Percentiles rank a stretch among this genome's conserved stretches.
These are phyloP conservation scores for Eugnorisma glareosa DNA, from an alignment of 2,888 invertebrate genomes.

Conservation along the genomic window DNA sequence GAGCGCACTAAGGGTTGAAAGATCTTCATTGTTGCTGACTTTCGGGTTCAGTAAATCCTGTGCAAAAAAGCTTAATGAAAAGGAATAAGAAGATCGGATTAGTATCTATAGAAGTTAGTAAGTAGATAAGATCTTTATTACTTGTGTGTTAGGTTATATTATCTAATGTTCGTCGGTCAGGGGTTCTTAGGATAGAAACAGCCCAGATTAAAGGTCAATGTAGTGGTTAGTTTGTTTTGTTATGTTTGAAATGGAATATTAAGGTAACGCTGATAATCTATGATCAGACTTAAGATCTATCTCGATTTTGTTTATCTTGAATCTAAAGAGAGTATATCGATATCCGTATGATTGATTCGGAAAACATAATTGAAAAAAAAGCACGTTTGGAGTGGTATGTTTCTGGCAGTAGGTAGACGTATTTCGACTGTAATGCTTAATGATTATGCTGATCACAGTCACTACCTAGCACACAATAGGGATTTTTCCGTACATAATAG, in stretches of 20 bases:
- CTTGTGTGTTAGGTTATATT: slow-evolving; percentile 32
- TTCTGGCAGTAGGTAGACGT: no score
- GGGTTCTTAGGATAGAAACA: slow-evolving; percentile 26
- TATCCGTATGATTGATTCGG: neutral
- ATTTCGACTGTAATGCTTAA: neutral
- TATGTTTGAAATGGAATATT: slow-evolving; percentile 1
- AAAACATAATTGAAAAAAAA: neutral
- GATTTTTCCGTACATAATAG: neutral
- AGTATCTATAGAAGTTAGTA: slow-evolving; percentile 34
- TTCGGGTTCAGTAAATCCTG: slow-evolving; percentile 60
- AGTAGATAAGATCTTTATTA: slow-evolving; percentile 48
- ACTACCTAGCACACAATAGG: neutral
- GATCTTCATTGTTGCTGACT: slow-evolving; percentile 60
- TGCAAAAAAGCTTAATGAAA: slow-evolving; percentile 59
- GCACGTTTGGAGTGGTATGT: neutral
- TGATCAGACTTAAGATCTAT: neutral
- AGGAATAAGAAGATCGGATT: slow-evolving; percentile 58
- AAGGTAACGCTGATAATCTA: neutral
- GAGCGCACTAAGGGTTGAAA: slow-evolving; percentile 57
- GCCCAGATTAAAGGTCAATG: slow-evolving; percentile 5
- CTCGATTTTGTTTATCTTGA: neutral
- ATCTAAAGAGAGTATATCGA: neutral
- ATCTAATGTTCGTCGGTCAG: slow-evolving; percentile 33
- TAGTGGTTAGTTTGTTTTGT: slow-evolving; percentile 12
- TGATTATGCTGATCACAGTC: neutral